Evolutionary conservation across 2,888 invertebrate species (phyloP), one percentile per base, ranked within the genome.

Genomic region (Dermolepida albohirtum): DNA sequence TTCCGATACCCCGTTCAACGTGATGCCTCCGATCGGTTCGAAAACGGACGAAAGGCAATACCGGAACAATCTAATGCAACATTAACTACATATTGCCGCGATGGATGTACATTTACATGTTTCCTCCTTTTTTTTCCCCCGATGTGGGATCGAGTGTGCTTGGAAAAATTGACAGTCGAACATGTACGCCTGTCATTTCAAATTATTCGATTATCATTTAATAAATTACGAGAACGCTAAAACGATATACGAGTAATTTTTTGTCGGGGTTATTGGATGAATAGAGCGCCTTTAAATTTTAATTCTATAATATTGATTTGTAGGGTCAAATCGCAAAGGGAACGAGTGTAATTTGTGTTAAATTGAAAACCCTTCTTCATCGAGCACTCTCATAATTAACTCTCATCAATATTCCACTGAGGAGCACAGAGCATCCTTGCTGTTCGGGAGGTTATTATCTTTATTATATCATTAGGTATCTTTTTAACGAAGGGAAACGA

Each of bases 1-100:
- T 77, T 78, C 77, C 71, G 75, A 73, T 73, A 72, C 73, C n/a
- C 70, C 73, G 70, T 71, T 75, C 71, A 73, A 74, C 68, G 71
- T 70, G 69, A 72, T 70, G 72, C 68, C 59, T n/a, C 64, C 40
- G 64, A 54, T 64, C 64, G 68, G 68, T 64, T 27, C 29, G 12
- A 27, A n/a, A 47, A 22, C 44, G 22, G 41, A 41, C 43, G 22
- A 55, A 34, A 59, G 44, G 27, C 44, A 40, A 22, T 41, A 14
- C 44, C 47, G 59, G 59, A 44, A 59, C 59, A 27, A 7, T 44
- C 59, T 59, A 44, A 59, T 59, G 59, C 59, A 59, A 59, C 59
- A 59, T 59, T 59, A 44, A 59, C 59, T 44, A 44, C 34, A 34
- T 34, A 27, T 44, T 44, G 27, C 16, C 44, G 16, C 14, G 59